phyloP scores from a whole-genome alignment of 1,140 invertebrate genomes.

The Brachionus rotundiformis region DNA sequence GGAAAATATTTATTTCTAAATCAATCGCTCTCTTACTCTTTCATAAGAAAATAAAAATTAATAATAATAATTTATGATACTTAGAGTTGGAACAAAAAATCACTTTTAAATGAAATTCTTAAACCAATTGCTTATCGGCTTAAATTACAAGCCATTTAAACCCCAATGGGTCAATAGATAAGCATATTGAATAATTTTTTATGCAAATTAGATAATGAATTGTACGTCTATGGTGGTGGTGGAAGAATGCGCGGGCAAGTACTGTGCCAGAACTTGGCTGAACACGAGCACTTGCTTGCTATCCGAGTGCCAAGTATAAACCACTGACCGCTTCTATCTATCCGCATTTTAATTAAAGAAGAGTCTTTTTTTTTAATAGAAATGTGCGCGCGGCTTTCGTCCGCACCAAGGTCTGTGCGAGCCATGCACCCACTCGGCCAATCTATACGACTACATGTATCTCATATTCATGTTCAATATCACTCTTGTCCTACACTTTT shows the following conservation, averaged over 20 bases:
- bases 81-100: too few relatives aligned
- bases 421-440: not conserved
- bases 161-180: not conserved
- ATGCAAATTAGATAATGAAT: not conserved
- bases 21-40: not conserved
- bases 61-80: constrained; percentile 50
- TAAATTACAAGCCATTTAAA: not conserved
- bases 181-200: not conserved
- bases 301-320: constrained; percentile 29
- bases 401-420: not conserved
- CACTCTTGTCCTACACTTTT: not conserved
- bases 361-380: not conserved
- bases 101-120: not conserved
- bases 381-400: constrained; percentile 35
- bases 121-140: constrained; percentile 9
- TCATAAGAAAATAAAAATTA: not conserved
- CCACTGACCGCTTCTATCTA: too few relatives aligned
- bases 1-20: not conserved
- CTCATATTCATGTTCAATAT: constrained; percentile 44
- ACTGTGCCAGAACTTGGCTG: not conserved
- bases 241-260: constrained; percentile 28
- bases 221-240: not conserved
- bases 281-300: not conserved
- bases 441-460: constrained; percentile 41
- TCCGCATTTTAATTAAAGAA: too few relatives aligned